Evolutionary conservation across 1,140 invertebrate genomes (phyloP).

Genomic region (Zaprionus africanus): DNA sequence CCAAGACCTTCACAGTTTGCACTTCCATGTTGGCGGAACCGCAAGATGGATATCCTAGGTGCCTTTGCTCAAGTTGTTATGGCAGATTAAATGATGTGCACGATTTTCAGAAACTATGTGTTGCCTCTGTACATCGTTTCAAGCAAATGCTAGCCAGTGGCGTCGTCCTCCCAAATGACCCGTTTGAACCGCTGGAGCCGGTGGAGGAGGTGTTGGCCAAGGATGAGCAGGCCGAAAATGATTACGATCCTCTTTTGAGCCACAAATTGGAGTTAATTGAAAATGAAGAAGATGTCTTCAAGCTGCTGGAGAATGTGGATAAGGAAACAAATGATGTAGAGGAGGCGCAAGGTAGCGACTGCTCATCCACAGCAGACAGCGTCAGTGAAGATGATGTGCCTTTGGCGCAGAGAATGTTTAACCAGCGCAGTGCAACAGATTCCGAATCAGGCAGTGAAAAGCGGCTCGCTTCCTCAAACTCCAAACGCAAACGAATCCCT

Average conservation of each 20-base stretch:
- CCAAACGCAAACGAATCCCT: conserved; percentile 26
- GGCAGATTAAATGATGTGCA: conserved; percentile 63
- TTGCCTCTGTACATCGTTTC: conserved; percentile 55
- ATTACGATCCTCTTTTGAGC: conserved; percentile 64
- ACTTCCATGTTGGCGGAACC: conserved; percentile 60
- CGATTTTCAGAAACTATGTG: conserved; percentile 64
- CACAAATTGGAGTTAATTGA: conserved; percentile 72
- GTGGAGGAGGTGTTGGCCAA: conserved; percentile 24
- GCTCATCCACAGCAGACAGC: conserved; percentile 18
- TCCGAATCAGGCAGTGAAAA: background rate
- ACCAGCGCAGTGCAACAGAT: conserved; percentile 2
- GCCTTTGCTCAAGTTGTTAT: conserved; percentile 60
- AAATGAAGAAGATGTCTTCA: conserved; percentile 79
- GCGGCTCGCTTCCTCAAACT: background rate
- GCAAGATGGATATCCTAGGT: conserved; percentile 66
- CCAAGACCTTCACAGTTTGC: conserved; percentile 58
- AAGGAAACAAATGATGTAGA: conserved; percentile 46
- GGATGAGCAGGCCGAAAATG: conserved; percentile 56
- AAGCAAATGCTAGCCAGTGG: conserved; percentile 61
- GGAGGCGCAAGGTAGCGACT: background rate
- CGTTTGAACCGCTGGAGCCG: conserved; percentile 37
- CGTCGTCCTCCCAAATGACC: conserved; percentile 11
- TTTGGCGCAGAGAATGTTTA: conserved; percentile 47
- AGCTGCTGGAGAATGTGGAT: conserved; percentile 68
- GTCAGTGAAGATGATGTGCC: conserved; percentile 67